These are phyloP conservation scores for Drosophila pseudoananassae DNA, from an alignment of 1,140 invertebrate species.

Conservation along the genomic window DNA sequence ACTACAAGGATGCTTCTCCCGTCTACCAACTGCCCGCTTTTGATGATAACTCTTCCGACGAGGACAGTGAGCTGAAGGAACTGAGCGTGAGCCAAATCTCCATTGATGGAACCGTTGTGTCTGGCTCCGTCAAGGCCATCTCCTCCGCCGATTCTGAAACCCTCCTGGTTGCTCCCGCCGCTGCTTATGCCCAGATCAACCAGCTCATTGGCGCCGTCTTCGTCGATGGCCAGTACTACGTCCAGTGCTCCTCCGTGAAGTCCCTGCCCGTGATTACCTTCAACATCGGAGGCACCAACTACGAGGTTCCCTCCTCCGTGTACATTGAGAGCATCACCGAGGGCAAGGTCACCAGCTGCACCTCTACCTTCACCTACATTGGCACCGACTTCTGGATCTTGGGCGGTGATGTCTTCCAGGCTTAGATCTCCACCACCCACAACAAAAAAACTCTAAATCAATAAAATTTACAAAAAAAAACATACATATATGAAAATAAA, in stretches of 20 bases:
- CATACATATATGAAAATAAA: neutral
- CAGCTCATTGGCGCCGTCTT: constrained; percentile 45
- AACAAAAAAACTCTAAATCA: neutral
- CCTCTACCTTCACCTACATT: constrained; percentile 88
- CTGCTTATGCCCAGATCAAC: constrained; percentile 43
- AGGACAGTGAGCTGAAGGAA: constrained; percentile 40
- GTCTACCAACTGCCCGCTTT: constrained; percentile 14
- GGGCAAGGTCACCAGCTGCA: constrained; percentile 77
- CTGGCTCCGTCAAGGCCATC: constrained; percentile 87
- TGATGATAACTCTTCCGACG: constrained; percentile 10
- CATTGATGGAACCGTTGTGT: constrained; percentile 66
- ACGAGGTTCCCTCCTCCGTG: constrained; percentile 47
- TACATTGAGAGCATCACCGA: constrained; percentile 86
- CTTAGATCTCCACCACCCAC: neutral
- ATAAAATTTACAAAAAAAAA: neutral
- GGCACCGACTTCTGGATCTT: constrained; percentile 85
- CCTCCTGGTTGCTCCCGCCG: constrained; percentile 88
- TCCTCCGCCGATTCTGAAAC: constrained; percentile 91
- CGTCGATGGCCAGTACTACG: constrained; percentile 49
- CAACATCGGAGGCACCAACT: constrained; percentile 56
- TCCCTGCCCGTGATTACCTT: constrained; percentile 56
- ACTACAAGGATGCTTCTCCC: constrained; percentile 31
- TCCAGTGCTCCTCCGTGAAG: constrained; percentile 48
- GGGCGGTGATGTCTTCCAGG: constrained; percentile 83
- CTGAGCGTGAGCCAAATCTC: constrained; percentile 53